Percentiles rank a stretch among this genome's conserved stretches.
These are phyloP conservation scores for Palythoa grandiflora DNA, from an alignment of 92 coral and sea anemone genomes.

Conservation along the genomic window DNA sequence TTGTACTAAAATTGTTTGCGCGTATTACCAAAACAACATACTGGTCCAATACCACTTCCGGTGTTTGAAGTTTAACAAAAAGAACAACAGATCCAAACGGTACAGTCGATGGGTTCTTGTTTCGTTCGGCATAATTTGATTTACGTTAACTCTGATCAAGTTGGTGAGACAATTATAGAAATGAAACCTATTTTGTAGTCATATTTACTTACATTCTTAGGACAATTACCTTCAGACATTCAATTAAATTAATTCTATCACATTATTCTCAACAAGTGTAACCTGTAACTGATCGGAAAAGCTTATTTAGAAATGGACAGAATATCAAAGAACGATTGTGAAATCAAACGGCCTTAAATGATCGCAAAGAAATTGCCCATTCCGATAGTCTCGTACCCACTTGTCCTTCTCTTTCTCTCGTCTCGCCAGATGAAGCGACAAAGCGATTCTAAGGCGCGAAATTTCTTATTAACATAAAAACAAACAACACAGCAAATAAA, in stretches of 20 bases:
- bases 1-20: background rate
- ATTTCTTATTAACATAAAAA: constrained; percentile 26
- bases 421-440: constrained; percentile 4
- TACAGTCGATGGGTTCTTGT: constrained; percentile 16
- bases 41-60: constrained; percentile 48
- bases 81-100: constrained; percentile 18
- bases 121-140: constrained; percentile 15
- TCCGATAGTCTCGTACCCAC: background rate
- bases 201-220: background rate
- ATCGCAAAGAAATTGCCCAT: background rate
- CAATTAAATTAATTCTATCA: constrained; percentile 24
- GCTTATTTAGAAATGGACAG: constrained; percentile 38
- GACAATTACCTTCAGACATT: background rate
- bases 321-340: constrained; percentile 45
- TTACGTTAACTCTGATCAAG: background rate
- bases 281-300: constrained; percentile 52
- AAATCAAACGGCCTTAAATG: background rate
- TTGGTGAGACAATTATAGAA: background rate
- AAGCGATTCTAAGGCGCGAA: constrained; percentile 35
- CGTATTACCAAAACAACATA: background rate
- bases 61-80: constrained; percentile 35
- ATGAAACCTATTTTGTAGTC: background rate
- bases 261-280: constrained; percentile 34
- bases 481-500: constrained; percentile 22
- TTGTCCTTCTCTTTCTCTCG: background rate